phyloP scores from a whole-genome alignment of 2,888 invertebrate genomes.

The Xylota segnis region DNA sequence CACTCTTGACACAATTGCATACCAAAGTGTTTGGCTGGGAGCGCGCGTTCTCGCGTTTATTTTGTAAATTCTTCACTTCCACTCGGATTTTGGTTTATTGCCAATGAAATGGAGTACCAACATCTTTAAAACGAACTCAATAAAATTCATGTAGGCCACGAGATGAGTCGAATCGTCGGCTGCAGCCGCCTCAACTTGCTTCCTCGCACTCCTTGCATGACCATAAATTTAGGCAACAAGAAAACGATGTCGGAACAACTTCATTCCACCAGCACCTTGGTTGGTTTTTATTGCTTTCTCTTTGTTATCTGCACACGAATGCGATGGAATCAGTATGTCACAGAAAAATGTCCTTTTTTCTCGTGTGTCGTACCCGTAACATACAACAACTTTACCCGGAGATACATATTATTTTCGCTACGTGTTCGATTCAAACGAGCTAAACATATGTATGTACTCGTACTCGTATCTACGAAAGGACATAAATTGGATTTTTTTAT shows the following conservation, averaged over 20 bases:
- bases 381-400: slow-evolving; percentile 50
- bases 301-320: slow-evolving; percentile 69
- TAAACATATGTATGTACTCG: slow-evolving; percentile 47
- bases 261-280: slow-evolving; percentile 46
- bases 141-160: slow-evolving; percentile 65
- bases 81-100: slow-evolving; percentile 60
- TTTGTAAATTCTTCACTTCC: slow-evolving; percentile 44
- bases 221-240: slow-evolving; percentile 69
- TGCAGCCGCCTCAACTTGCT: not conserved
- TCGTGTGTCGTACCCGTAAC: slow-evolving; percentile 48
- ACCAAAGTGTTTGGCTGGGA: slow-evolving; percentile 44
- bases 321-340: slow-evolving; percentile 74
- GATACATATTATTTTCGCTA: slow-evolving; percentile 70
- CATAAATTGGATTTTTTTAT: slow-evolving; percentile 69
- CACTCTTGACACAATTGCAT: slow-evolving; percentile 72
- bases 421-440: slow-evolving; percentile 62
- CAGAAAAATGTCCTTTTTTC: slow-evolving; percentile 66
- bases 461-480: slow-evolving; percentile 40
- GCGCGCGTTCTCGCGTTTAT: slow-evolving; percentile 48
- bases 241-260: slow-evolving; percentile 67
- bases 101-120: slow-evolving; percentile 60
- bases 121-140: slow-evolving; percentile 43
- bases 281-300: slow-evolving; percentile 70
- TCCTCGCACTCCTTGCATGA: slow-evolving; percentile 22
- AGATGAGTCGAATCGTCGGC: slow-evolving; percentile 9